Percentiles rank a stretch among this genome's conserved stretches.
Evolutionary conservation across 2,888 invertebrate species (phyloP).

Genomic region (Sinhomidia bicolor): DNA sequence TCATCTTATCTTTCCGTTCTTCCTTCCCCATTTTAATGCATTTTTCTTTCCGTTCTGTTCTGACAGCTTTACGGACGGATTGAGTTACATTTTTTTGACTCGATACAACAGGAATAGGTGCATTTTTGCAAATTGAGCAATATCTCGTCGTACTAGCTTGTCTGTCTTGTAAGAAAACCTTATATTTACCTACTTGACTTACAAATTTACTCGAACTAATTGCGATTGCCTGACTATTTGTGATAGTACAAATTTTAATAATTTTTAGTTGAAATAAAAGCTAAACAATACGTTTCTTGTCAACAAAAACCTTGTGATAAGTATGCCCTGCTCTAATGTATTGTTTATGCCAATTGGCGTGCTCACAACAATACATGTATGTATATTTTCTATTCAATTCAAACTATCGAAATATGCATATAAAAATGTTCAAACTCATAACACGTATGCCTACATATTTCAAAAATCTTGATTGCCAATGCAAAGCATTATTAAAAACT

Average conservation of each 20-base stretch:
- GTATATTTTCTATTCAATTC: neutral
- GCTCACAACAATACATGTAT: no score
- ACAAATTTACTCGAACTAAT: slow-evolving; percentile 24
- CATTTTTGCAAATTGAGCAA: neutral
- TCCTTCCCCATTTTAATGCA: slow-evolving; percentile 57
- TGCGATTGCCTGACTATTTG: no score
- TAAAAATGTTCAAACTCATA: neutral
- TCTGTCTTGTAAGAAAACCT: no score
- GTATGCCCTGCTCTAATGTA: no score
- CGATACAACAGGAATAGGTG: neutral
- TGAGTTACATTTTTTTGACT: no score
- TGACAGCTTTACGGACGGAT: slow-evolving; percentile 1
- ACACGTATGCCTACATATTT: neutral
- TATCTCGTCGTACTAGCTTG: neutral
- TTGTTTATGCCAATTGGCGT: no score
- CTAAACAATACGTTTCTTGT: no score
- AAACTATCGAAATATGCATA: neutral
- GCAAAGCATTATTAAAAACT: neutral
- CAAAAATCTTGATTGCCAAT: neutral
- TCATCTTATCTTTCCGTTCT: slow-evolving; percentile 52
- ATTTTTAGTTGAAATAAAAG: no score
- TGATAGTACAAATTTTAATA: no score
- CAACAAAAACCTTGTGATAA: slow-evolving; percentile 42
- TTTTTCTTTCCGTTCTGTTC: slow-evolving; percentile 40
- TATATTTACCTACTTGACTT: no score